Conservation (phyloP, 2,888 invertebrate species). For the Lithophane socia region DNA sequence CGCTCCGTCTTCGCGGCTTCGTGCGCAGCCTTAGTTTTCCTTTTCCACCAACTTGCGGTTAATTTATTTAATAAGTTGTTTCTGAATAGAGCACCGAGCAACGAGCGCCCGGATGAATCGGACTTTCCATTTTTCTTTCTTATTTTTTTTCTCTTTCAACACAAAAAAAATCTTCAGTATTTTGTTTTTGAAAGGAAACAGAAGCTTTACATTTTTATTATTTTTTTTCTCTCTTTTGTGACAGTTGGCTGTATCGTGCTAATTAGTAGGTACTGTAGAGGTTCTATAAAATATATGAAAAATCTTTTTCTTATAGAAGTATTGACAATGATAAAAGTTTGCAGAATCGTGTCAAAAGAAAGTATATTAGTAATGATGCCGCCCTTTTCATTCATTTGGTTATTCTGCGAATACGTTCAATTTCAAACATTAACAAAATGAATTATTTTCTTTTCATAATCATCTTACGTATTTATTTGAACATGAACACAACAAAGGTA, state of each 20-base stretch:
- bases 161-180: constrained; percentile 71
- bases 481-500: background rate
- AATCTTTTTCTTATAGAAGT: constrained; percentile 4
- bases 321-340: constrained; percentile 14
- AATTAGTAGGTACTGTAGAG: constrained; percentile 59
- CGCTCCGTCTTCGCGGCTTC: constrained; percentile 36
- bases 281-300: constrained; percentile 51
- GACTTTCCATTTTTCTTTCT: constrained; percentile 82
- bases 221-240: constrained; percentile 69
- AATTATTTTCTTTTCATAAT: background rate
- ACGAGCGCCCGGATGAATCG: constrained; percentile 82
- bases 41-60: constrained; percentile 87
- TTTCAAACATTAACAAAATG: background rate
- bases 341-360: constrained; percentile 10
- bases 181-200: constrained; percentile 73
- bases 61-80: constrained; percentile 90
- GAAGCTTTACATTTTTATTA: constrained; percentile 67
- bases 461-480: background rate
- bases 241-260: constrained; percentile 69
- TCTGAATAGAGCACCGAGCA: constrained; percentile 84
- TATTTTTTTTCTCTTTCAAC: constrained; percentile 62
- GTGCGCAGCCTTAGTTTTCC: constrained; percentile 82
- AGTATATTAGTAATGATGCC: background rate
- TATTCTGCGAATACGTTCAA: background rate
- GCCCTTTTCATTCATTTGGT: background rate